phyloP scores from a whole-genome alignment of 2,113 vertebrate genomes.

The Peromyscus polionotus region DNA sequence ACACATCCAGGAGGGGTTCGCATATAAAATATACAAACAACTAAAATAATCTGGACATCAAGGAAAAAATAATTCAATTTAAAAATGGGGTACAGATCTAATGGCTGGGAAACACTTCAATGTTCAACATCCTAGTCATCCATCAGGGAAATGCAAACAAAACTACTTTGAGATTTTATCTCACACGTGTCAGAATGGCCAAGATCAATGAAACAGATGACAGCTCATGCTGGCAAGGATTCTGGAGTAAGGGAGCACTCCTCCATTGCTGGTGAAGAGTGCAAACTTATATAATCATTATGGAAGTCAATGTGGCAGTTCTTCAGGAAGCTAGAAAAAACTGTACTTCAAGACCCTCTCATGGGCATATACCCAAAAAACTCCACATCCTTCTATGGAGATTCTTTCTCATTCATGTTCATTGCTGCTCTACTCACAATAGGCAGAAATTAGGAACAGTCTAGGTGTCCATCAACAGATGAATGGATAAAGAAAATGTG shows the following conservation, averaged over 20 bases:
- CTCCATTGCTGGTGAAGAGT: not conserved
- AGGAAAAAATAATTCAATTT: too few species aligned
- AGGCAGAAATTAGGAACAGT: not conserved
- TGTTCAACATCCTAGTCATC: not conserved
- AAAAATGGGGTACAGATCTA: too few species aligned
- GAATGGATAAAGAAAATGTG: not conserved
- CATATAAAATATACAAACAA: too few species aligned
- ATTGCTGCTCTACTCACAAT: not conserved
- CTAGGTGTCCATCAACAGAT: not conserved
- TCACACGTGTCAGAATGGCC: too few species aligned
- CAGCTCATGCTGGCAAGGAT: not conserved
- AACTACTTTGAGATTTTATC: not conserved
- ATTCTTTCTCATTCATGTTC: not conserved
- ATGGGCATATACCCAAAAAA: not conserved
- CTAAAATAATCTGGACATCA: too few species aligned
- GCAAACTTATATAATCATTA: not conserved
- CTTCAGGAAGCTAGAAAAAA: not conserved
- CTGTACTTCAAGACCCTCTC: not conserved
- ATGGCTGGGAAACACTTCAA: too few species aligned
- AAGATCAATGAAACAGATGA: not conserved
- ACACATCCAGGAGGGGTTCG: too few species aligned
- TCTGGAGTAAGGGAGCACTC: not conserved
- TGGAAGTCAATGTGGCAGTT: not conserved
- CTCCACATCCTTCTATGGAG: not conserved
- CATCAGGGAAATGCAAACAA: not conserved